Evolutionary conservation across 2,797 vertebrate species (phyloP).

Genomic region (Spinus olivaceus): DNA sequence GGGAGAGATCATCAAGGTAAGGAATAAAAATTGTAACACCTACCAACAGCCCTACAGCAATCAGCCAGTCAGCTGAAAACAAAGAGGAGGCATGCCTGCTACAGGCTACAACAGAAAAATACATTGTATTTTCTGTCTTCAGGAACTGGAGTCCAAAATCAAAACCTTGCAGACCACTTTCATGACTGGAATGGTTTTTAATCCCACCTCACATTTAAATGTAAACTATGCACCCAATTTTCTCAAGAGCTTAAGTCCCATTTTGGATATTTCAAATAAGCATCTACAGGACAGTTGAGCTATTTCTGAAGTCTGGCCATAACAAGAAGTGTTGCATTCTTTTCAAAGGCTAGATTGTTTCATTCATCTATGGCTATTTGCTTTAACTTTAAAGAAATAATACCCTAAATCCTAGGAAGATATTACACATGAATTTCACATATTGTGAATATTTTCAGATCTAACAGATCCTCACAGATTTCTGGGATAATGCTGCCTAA

Average conservation of each 20-base stretch:
- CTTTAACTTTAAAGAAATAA: background rate
- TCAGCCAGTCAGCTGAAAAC: background rate
- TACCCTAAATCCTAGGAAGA: background rate
- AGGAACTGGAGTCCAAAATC: background rate
- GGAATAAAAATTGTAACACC: background rate
- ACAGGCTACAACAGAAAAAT: background rate
- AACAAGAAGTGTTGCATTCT: background rate
- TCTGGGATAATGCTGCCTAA: background rate
- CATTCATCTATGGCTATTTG: background rate
- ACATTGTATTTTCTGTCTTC: background rate
- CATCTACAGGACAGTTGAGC: background rate
- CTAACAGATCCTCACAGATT: background rate
- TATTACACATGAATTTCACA: background rate
- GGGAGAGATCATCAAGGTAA: background rate
- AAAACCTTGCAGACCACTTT: background rate
- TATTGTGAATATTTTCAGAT: background rate
- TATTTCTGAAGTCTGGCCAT: background rate
- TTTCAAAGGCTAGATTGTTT: background rate
- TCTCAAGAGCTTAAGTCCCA: background rate
- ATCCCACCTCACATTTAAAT: background rate
- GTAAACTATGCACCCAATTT: background rate
- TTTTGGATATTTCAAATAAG: background rate
- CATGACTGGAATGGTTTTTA: background rate
- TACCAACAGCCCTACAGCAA: background rate
- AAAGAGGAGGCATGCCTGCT: background rate